Base-by-base conservation (phyloP, 2,113 vertebrate genomes). In the Formicarius rufipectus region DNA sequence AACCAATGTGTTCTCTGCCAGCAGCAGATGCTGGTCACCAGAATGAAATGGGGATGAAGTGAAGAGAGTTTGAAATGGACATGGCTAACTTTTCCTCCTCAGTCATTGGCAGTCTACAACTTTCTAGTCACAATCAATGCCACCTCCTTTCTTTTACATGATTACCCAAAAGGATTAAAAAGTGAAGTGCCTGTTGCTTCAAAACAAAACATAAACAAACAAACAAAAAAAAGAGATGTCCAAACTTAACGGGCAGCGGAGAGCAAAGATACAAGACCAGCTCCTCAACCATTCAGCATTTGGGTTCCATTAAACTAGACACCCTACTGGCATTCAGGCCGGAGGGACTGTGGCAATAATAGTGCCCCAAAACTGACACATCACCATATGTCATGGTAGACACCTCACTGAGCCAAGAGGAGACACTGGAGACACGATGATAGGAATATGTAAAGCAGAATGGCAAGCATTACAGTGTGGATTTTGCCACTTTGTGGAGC, bases 381-480 rank as follows among this genome's bases (percentile, higher is more conserved):
- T 9, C 71, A 22, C 47, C 20, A 0, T n/a, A 49, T 7, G 1
- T 52, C 42, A 4, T 4, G 33, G 59, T 67, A 92, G 68, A 49
- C 67, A 67, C 30, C 14, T 77, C 24, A 6, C 45, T 25, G 72
- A 84, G 67, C 63, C 56, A 79, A 44, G 56, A 31, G 75, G 28
- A 72, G 71, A 67, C 71, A 44, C 66, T 53, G 76, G 73, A 84
- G 62, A 40, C 40, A 28, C 2, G 0, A 13, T 30, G 20, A 25
- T 0, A 50, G 72, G 72, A 73, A 72, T 47, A 37, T 0, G 0
- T 15, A 50, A 81, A 60, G 68, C 47, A 77, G 27, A 90, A 69
- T 10, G 7, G 28, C 15, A 25, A 83, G 31, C 62, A 4, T 30
- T 35, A 35, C 58, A 27, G 35, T 0, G 0, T 0, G 5, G 53